A percentile compares a stretch with the other conserved stretches of the same genome.
These are phyloP conservation scores for Trachelipus rathkii DNA, from an alignment of 1,140 invertebrate species.

Conservation along the genomic window DNA sequence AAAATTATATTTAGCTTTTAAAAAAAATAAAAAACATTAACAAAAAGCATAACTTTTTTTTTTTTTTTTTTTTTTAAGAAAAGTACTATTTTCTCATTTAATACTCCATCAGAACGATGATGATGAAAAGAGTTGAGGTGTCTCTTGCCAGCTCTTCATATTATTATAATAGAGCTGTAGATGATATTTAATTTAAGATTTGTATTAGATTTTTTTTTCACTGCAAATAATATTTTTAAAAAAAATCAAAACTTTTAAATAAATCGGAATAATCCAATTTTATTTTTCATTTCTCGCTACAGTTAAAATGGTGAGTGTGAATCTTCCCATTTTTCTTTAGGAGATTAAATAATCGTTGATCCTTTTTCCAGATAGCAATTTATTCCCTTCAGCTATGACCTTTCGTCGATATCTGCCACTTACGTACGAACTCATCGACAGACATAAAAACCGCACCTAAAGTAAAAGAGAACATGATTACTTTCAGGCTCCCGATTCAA, in stretches of 20 bases:
- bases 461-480: no score
- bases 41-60: neutral
- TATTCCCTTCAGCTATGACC: slow-evolving; percentile 59
- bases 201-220: no score
- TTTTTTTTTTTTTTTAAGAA: neutral
- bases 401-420: slow-evolving; percentile 64
- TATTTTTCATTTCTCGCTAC: neutral
- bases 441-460: slow-evolving; percentile 63
- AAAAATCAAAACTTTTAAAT: slow-evolving; percentile 4
- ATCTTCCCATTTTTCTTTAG: neutral
- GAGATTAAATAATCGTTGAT: neutral
- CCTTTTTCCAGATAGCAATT: neutral
- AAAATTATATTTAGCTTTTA: neutral
- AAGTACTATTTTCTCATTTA: neutral
- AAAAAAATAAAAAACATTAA: neutral
- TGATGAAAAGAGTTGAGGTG: neutral
- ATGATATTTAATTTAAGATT: no score
- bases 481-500: no score
- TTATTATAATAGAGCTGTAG: no score
- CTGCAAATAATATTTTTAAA: neutral
- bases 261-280: neutral
- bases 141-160: no score
- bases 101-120: neutral
- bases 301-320: slow-evolving; percentile 20
- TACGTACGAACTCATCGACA: slow-evolving; percentile 61